Conservation (phyloP, 2,888 invertebrate species). For the Dendrolimus pini region DNA sequence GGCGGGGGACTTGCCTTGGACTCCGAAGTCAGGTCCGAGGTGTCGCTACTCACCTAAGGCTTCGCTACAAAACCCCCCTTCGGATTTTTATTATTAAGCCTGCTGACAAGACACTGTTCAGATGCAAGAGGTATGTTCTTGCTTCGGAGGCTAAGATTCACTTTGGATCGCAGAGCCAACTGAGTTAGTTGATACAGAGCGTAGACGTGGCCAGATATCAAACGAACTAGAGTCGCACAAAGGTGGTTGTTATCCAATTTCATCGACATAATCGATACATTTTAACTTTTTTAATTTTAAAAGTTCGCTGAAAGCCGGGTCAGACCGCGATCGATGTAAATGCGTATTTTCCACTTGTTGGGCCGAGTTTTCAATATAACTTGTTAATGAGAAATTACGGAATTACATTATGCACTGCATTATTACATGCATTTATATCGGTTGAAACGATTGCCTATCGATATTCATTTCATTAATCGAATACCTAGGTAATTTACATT, state of each 20-base stretch:
- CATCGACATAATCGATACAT: not conserved
- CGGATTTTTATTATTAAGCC: too few species aligned
- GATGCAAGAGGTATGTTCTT: too few species aligned
- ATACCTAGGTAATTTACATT: not conserved
- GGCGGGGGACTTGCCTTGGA: too few species aligned
- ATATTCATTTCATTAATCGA: not conserved
- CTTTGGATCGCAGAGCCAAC: too few species aligned
- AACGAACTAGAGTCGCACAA: not conserved
- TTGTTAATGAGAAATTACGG: not conserved
- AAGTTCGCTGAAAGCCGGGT: conserved; percentile 18
- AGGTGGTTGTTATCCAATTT: not conserved
- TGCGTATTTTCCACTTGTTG: not conserved
- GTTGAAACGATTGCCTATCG: too few species aligned
- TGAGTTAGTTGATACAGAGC: too few species aligned
- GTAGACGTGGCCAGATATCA: too few species aligned
- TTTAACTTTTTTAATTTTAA: conserved; percentile 36
- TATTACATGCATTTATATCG: not conserved
- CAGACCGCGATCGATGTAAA: conserved; percentile 1
- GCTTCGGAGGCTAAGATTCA: too few species aligned
- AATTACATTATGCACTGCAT: not conserved
- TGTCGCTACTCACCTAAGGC: too few species aligned
- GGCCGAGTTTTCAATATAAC: not conserved
- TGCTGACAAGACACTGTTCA: too few species aligned
- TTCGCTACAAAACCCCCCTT: too few species aligned
- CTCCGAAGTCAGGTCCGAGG: too few species aligned